Conservation (phyloP, 2,113 vertebrate species). For the Pseudopodoces humilis region DNA sequence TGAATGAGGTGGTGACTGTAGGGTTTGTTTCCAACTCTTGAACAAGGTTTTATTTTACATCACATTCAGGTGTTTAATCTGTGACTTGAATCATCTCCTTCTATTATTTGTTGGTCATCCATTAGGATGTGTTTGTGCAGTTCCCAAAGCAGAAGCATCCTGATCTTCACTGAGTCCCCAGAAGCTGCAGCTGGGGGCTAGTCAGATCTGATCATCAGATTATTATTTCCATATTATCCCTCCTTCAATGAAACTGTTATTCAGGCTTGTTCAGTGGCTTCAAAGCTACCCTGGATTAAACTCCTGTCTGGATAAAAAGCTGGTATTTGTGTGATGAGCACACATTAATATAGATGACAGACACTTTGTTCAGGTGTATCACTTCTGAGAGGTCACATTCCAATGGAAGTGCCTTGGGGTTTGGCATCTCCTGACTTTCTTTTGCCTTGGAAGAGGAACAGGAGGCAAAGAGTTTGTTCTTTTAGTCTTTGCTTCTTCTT, state of each 20-base stretch:
- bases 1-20: accelerated
- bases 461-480: not conserved
- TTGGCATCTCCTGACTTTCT: not conserved
- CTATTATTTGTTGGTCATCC: not conserved
- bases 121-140: not conserved
- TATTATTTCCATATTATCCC: not conserved
- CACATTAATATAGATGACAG: not conserved
- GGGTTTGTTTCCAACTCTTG: not conserved
- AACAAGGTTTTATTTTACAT: not conserved
- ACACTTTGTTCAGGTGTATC: not conserved
- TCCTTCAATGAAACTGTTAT: not conserved
- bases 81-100: not conserved
- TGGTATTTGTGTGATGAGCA: not conserved
- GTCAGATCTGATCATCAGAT: not conserved
- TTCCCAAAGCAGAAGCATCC: not conserved
- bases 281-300: not conserved
- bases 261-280: not conserved
- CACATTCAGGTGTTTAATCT: not conserved
- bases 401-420: not conserved
- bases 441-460: not conserved
- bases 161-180: not conserved
- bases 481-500: not conserved
- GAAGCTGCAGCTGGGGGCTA: not conserved
- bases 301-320: not conserved
- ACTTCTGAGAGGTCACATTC: not conserved